These are phyloP conservation scores for Cheilinus undulatus DNA, from an alignment of 2,113 vertebrate species.

Conservation along the genomic window DNA sequence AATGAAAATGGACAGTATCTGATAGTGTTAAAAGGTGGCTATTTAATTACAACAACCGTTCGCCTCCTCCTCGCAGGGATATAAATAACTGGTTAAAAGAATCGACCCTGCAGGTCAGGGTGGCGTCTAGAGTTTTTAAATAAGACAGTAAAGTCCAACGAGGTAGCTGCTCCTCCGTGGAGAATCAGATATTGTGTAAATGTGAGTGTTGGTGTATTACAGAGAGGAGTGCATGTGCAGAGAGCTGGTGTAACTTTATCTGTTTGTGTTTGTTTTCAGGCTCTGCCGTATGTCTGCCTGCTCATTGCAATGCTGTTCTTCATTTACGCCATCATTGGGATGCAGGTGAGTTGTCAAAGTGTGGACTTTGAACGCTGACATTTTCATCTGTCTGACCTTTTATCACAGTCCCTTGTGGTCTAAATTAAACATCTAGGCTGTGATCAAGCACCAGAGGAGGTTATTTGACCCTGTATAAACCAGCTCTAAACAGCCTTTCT, in stretches of 20 bases:
- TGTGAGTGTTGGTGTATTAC: background rate
- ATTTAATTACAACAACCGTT: conserved; percentile 64
- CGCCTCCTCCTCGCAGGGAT: conserved; percentile 13
- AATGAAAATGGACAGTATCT: conserved; percentile 58
- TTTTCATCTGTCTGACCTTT: too few relatives aligned
- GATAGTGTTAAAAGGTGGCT: conserved; percentile 52
- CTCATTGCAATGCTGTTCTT: conserved; percentile 99
- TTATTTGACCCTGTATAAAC: too few relatives aligned
- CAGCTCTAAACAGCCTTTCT: too few relatives aligned
- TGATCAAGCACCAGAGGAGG: too few relatives aligned
- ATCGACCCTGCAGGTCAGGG: conserved; percentile 38
- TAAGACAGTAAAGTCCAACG: conserved; percentile 36
- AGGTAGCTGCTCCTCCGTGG: conserved; percentile 11
- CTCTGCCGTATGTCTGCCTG: conserved; percentile 96
- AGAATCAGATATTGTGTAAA: conserved; percentile 38
- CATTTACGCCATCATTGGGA: conserved; percentile 98
- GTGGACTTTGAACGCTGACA: too few relatives aligned
- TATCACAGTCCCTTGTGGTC: too few relatives aligned
- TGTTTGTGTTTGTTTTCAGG: conserved; percentile 79
- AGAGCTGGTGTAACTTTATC: background rate
- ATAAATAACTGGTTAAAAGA: conserved; percentile 56
- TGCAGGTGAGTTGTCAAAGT: conserved; percentile 89
- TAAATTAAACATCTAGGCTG: too few relatives aligned
- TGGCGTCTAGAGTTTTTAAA: conserved; percentile 26
- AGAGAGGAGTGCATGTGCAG: background rate